These are phyloP conservation scores for Oreochromis spilurus DNA, from an alignment of 2,113 vertebrate species.

Conservation along the genomic window DNA sequence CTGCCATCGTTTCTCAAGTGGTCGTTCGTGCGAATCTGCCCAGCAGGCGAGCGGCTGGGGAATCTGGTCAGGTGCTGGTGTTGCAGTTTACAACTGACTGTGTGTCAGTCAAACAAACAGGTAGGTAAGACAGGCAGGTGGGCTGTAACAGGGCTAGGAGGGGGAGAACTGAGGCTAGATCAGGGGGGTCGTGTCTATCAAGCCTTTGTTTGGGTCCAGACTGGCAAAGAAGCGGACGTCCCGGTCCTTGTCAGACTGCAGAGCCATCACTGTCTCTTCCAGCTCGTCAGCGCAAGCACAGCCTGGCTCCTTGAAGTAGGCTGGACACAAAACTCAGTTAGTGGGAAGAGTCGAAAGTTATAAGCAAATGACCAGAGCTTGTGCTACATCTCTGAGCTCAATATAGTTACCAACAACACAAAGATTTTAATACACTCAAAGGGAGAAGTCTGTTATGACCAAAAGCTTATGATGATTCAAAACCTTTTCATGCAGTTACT, in stretches of 20 bases:
- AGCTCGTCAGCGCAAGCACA: constrained; percentile 84
- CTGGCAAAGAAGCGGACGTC: constrained; percentile 87
- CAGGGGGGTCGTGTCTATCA: constrained; percentile 64
- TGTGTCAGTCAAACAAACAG: constrained; percentile 52
- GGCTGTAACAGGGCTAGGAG: background rate
- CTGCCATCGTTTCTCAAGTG: constrained; percentile 20
- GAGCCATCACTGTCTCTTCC: constrained; percentile 80
- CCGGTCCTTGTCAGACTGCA: constrained; percentile 85
- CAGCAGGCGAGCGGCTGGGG: constrained; percentile 28
- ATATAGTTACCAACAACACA: background rate
- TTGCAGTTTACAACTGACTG: constrained; percentile 29
- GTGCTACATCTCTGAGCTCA: background rate
- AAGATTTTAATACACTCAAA: background rate
- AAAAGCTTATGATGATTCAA: background rate
- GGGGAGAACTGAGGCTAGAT: constrained; percentile 50
- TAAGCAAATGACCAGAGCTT: background rate
- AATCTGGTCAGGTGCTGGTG: constrained; percentile 66
- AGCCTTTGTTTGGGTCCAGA: constrained; percentile 73
- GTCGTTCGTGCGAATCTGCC: constrained; percentile 36
- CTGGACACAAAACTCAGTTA: constrained; percentile 45
- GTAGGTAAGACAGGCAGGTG: constrained; percentile 52
- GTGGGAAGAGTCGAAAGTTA: background rate
- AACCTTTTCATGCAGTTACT: background rate
- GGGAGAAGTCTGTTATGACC: background rate
- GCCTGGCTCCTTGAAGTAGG: constrained; percentile 84